Percentiles rank a stretch among this genome's conserved stretches.
Conservation (phyloP, 2,797 vertebrate genomes). For the Gila robusta region DNA sequence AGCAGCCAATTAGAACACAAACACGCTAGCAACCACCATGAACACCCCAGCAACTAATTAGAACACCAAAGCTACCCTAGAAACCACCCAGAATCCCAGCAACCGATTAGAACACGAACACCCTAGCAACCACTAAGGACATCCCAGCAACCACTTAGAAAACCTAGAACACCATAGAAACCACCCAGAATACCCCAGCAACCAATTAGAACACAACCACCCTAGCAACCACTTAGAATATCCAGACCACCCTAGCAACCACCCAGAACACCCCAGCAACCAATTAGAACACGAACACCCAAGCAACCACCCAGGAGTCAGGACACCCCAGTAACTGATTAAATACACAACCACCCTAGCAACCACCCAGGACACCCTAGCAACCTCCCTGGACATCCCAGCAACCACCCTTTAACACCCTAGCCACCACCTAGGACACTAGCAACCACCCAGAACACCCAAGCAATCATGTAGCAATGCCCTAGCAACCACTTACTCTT, state of each 20-base stretch:
- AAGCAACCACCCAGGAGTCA: not conserved
- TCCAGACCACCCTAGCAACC: not conserved
- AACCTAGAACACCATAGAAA: not conserved
- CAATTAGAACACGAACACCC: too few relatives aligned
- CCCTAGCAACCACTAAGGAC: not conserved
- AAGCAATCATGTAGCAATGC: too few relatives aligned
- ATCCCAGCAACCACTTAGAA: not conserved
- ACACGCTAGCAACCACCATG: not conserved
- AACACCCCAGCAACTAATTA: not conserved
- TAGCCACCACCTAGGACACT: too few relatives aligned
- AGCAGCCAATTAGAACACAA: not conserved
- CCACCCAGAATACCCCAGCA: not conserved
- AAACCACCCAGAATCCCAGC: too few relatives aligned
- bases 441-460: too few relatives aligned
- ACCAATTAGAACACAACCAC: not conserved
- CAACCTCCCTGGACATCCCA: too few relatives aligned
- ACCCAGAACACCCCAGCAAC: not conserved
- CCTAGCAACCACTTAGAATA: not conserved
- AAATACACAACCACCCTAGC: not conserved
- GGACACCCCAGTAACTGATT: not conserved
- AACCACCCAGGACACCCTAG: not conserved
- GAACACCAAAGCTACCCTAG: too few relatives aligned
- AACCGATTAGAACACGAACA: not conserved
- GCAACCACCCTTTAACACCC: too few relatives aligned
- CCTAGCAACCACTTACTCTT: too few relatives aligned